These are phyloP conservation scores for Leuciscus waleckii DNA, from an alignment of 2,797 vertebrate species.

Conservation along the genomic window DNA sequence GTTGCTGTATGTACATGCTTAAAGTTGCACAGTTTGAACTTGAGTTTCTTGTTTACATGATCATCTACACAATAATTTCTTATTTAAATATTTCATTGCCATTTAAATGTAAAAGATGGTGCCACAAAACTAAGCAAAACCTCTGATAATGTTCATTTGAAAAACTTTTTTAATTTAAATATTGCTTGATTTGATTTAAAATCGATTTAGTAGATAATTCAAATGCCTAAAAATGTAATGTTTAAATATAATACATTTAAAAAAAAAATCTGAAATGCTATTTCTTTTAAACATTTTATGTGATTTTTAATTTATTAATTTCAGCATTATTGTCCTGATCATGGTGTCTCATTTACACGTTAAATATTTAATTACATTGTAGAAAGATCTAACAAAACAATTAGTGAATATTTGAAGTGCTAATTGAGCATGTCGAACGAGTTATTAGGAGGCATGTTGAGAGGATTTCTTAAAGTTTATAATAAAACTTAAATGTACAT, in stretches of 20 bases:
- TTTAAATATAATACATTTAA: neutral
- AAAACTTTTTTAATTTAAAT: neutral
- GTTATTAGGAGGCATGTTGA: neutral
- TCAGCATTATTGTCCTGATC: constrained; percentile 6
- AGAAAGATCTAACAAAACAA: constrained; percentile 19
- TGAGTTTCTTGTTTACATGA: neutral
- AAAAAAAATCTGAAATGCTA: constrained; percentile 15
- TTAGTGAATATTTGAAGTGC: constrained; percentile 8
- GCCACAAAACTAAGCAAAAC: neutral
- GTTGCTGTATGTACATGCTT: constrained; percentile 20
- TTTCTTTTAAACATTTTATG: constrained; percentile 28
- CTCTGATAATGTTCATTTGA: neutral
- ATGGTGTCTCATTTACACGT: neutral
- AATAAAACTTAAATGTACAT: constrained; percentile 7
- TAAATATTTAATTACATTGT: constrained; percentile 17
- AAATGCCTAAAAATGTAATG: neutral
- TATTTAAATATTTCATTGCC: neutral
- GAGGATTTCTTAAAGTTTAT: neutral
- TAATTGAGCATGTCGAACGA: neutral
- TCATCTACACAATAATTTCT: neutral
- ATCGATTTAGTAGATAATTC: neutral
- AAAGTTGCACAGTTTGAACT: constrained; percentile 32
- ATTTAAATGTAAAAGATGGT: constrained; percentile 3
- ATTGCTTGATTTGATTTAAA: neutral
- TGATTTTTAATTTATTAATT: constrained; percentile 1